phyloP scores from a whole-genome alignment of 2,797 vertebrate genomes.

The Tapirus indicus region DNA sequence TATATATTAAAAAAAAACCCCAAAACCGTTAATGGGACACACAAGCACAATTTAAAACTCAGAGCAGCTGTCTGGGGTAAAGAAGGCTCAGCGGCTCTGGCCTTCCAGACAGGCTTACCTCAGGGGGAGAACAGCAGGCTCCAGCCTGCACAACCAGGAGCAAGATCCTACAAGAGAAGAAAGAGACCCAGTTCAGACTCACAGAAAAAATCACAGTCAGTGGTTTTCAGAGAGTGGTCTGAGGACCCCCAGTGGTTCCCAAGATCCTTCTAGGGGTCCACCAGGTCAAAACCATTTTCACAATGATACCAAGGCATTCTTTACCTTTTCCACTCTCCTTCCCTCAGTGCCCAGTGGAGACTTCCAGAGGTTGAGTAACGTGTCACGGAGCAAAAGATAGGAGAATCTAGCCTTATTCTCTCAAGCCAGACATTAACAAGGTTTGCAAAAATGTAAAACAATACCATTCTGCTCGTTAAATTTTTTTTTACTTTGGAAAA shows the following conservation, averaged over 20 bases:
- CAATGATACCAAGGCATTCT: background rate
- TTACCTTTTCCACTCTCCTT: background rate
- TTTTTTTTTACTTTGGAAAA: background rate
- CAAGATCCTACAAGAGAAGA: background rate
- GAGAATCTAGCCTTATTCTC: background rate
- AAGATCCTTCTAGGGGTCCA: background rate
- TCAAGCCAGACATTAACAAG: background rate
- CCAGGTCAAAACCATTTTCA: background rate
- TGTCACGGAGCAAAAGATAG: accelerated
- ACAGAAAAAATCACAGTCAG: background rate
- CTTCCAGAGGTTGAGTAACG: background rate
- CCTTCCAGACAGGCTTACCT: background rate
- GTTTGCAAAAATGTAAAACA: background rate
- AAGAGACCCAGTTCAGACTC: background rate
- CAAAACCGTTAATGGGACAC: background rate
- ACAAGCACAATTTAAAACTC: background rate
- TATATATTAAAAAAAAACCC: background rate
- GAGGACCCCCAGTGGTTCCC: background rate
- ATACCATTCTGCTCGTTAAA: no score
- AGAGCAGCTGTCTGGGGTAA: accelerated
- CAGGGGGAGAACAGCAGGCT: background rate
- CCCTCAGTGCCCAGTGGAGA: background rate
- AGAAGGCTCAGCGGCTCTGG: background rate
- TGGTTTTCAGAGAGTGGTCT: background rate
- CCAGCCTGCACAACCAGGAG: background rate